Evolutionary conservation across 2,113 vertebrate genomes (phyloP).

Genomic region (Telmatochromis brichardi): DNA sequence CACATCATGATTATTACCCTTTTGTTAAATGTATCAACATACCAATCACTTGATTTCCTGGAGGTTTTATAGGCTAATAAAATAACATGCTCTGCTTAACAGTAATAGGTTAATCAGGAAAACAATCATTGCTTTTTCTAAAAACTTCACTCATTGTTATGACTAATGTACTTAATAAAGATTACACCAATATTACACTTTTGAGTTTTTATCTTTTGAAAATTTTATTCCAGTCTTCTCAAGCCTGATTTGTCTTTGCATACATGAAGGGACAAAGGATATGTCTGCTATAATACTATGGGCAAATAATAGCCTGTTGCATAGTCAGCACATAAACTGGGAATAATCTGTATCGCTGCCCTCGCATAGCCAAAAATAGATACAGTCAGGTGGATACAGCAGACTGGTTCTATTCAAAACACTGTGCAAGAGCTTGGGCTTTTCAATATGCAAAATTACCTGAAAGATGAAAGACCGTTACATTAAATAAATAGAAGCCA

Average conservation of each 20-base stretch:
- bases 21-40: not conserved
- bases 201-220: not conserved
- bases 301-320: not conserved
- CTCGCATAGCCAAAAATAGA: slow-evolving; percentile 12
- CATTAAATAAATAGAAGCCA: not conserved
- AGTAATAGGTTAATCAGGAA: not conserved
- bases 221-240: not conserved
- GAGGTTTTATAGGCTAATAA: not conserved
- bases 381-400: not conserved
- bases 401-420: not conserved
- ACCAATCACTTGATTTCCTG: not conserved
- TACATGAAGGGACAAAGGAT: not conserved
- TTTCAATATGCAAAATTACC: not conserved
- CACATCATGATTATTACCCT: not conserved
- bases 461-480: not conserved
- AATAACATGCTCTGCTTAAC: not conserved
- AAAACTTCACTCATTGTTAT: not conserved
- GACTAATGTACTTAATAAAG: not conserved
- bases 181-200: not conserved
- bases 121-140: not conserved
- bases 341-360: not conserved
- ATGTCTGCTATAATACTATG: not conserved
- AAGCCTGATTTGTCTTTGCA: not conserved
- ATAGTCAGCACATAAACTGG: not conserved
- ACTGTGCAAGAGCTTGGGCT: not conserved